Evolutionary conservation across 2,888 invertebrate species (phyloP).

Genomic region (Leucoma salicis): DNA sequence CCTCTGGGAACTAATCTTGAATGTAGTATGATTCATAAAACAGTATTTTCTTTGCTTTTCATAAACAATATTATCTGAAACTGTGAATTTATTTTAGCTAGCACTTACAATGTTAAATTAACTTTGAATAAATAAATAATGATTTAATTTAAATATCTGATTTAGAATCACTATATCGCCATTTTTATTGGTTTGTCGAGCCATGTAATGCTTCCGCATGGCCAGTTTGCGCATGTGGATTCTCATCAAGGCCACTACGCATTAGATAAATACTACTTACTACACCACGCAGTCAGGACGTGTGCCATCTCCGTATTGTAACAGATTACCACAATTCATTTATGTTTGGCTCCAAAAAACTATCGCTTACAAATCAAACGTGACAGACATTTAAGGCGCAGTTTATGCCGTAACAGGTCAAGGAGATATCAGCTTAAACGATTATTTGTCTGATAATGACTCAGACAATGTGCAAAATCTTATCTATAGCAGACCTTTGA

Average conservation of each 20-base stretch:
- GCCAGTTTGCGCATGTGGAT: conserved; percentile 47
- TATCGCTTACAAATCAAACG: no score
- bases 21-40: no score
- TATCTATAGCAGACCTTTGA: conserved; percentile 41
- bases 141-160: neutral
- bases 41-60: no score
- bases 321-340: no score
- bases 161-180: neutral
- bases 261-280: conserved; percentile 41
- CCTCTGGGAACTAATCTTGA: no score
- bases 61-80: no score
- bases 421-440: conserved; percentile 46
- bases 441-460: conserved; percentile 42
- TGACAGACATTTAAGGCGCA: conserved; percentile 47
- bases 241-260: conserved; percentile 53
- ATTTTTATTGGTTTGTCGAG: conserved; percentile 24
- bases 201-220: conserved; percentile 51
- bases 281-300: conserved; percentile 43
- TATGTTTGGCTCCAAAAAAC: no score
- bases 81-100: no score
- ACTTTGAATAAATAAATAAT: neutral
- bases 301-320: conserved; percentile 29
- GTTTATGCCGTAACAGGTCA: conserved; percentile 60
- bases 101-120: no score
- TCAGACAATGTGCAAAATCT: conserved; percentile 42